Evolutionary conservation across 2,888 invertebrate genomes (phyloP).

Genomic region (Campoletis raptor): DNA sequence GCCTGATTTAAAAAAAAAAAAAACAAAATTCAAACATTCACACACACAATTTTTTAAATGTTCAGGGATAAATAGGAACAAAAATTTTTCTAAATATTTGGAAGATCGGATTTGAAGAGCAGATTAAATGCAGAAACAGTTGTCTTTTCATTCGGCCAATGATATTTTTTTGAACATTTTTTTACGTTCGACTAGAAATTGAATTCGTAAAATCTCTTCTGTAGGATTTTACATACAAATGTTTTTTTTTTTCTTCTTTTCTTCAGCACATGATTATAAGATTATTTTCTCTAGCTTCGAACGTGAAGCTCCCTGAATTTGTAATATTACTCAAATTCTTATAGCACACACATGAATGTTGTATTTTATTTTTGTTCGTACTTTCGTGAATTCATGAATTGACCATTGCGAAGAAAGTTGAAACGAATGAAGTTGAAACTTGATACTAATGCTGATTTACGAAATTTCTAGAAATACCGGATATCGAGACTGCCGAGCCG

Average conservation of each 20-base stretch:
- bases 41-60: neutral
- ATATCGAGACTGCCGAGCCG: conserved; percentile 81
- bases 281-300: neutral
- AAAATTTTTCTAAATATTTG: neutral
- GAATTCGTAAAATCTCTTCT: neutral
- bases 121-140: too few species aligned
- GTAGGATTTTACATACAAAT: neutral
- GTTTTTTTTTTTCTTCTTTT: neutral
- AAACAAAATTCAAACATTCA: neutral
- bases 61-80: neutral
- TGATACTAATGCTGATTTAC: neutral
- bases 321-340: conserved; percentile 13
- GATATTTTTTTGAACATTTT: neutral
- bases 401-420: too few species aligned
- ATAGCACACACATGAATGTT: conserved; percentile 48
- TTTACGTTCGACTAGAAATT: neutral
- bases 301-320: neutral
- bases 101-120: neutral
- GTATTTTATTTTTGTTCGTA: conserved; percentile 40
- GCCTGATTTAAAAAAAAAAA: neutral
- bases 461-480: conserved; percentile 74
- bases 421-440: neutral
- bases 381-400: conserved; percentile 6
- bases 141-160: neutral
- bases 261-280: neutral